Evolutionary conservation across 1,140 invertebrate genomes (phyloP).

Genomic region (Physella acuta): DNA sequence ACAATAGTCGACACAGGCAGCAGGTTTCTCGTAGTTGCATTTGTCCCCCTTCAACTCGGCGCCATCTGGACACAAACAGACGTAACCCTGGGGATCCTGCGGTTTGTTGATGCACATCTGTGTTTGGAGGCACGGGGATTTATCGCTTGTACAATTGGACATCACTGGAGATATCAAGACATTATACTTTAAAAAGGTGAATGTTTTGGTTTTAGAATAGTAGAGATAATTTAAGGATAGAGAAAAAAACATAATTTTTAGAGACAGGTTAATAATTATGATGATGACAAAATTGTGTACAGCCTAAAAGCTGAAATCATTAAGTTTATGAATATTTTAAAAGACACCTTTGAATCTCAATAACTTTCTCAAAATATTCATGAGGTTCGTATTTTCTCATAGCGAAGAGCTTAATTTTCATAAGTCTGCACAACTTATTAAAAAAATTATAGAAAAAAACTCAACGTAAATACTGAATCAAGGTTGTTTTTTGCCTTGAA

Average conservation of each 20-base stretch:
- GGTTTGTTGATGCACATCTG: slow-evolving; percentile 39
- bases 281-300: no score
- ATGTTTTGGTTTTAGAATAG: not conserved
- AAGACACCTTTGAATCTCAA: no score
- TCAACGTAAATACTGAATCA: no score
- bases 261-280: no score
- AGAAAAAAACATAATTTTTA: not conserved
- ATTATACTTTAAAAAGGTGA: not conserved
- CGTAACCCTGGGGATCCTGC: slow-evolving; percentile 35
- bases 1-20: slow-evolving; percentile 63
- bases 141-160: slow-evolving; percentile 55
- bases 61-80: slow-evolving; percentile 72
- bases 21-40: slow-evolving; percentile 55
- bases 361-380: no score
- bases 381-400: no score
- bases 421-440: no score
- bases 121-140: slow-evolving; percentile 33
- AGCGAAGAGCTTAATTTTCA: no score
- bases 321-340: no score
- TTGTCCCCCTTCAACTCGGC: slow-evolving; percentile 35
- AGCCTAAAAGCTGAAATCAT: no score
- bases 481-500: no score
- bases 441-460: no score
- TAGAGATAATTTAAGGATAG: not conserved
- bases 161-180: slow-evolving; percentile 43